Evolutionary conservation across 1,140 invertebrate genomes (phyloP).

Genomic region (Galendromus occidentalis): DNA sequence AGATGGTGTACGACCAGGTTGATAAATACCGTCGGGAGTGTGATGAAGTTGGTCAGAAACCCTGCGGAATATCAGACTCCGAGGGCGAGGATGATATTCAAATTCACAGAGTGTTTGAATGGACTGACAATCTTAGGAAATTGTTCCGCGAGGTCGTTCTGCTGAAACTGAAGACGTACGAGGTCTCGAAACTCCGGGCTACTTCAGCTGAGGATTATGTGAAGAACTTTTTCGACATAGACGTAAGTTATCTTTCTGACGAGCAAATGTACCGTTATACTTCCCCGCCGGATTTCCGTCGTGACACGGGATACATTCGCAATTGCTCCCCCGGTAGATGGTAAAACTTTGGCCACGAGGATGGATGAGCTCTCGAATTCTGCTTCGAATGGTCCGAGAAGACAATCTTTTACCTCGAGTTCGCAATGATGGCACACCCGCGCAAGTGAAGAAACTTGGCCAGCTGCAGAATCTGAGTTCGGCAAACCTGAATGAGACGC

Average conservation of each 20-base stretch:
- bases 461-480: background rate
- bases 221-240: constrained; percentile 31
- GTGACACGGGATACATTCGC: too few relatives aligned
- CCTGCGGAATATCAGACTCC: background rate
- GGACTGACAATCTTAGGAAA: constrained; percentile 17
- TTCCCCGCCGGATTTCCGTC: too few relatives aligned
- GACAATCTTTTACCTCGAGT: background rate
- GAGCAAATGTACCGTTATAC: too few relatives aligned
- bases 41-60: constrained; percentile 15
- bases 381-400: background rate
- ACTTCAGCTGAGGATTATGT: constrained; percentile 36
- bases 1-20: constrained; percentile 13
- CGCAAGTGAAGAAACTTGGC: background rate
- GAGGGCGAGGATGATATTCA: constrained; percentile 16
- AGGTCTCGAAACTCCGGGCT: constrained; percentile 31
- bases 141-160: constrained; percentile 28
- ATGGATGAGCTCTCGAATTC: constrained; percentile 29
- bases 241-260: too few relatives aligned
- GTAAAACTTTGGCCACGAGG: constrained; percentile 35
- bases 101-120: constrained; percentile 17
- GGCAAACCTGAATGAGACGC: background rate
- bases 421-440: background rate
- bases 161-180: constrained; percentile 33
- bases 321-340: constrained; percentile 1
- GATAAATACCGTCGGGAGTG: constrained; percentile 17